phyloP scores from a whole-genome alignment of 2,888 invertebrate species.

The Cerceris rybyensis region DNA sequence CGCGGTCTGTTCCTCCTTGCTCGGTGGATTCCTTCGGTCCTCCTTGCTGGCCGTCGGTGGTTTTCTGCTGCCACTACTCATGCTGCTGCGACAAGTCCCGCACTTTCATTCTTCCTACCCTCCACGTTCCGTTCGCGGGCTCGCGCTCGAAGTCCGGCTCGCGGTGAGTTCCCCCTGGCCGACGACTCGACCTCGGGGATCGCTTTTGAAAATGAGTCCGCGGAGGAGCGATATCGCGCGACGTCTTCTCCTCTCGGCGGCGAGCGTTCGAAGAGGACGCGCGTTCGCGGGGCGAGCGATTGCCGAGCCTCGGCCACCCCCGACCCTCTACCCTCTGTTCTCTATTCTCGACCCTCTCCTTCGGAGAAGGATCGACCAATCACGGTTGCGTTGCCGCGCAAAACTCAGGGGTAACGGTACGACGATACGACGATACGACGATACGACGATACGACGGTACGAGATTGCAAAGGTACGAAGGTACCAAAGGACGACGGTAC shows the following conservation, averaged over 20 bases:
- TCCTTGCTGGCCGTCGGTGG: conserved; percentile 81
- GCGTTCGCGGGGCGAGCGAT: not conserved
- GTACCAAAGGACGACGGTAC: no score
- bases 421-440: conserved; percentile 25
- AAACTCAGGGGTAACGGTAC: conserved; percentile 70
- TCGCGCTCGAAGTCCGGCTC: no score
- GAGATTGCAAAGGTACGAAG: conserved; percentile 4
- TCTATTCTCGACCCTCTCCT: conserved; percentile 60
- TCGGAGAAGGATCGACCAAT: conserved; percentile 77
- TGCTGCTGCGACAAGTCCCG: conserved; percentile 67
- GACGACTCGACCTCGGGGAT: no score
- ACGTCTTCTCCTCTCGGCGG: no score
- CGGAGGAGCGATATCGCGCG: no score
- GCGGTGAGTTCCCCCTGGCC: no score
- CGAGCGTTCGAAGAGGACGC: not conserved
- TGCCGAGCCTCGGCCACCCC: not conserved
- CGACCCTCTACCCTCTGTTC: no score
- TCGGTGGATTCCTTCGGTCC: conserved; percentile 78
- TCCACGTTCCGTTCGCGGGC: no score
- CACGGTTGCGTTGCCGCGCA: conserved; percentile 67
- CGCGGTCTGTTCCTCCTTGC: conserved; percentile 82
- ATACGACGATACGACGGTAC: not conserved
- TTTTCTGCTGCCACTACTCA: conserved; percentile 83
- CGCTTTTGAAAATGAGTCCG: no score
- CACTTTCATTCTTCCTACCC: conserved; percentile 18